These are phyloP conservation scores for Gobio gobio DNA, from an alignment of 2,113 vertebrate species.

Conservation along the genomic window DNA sequence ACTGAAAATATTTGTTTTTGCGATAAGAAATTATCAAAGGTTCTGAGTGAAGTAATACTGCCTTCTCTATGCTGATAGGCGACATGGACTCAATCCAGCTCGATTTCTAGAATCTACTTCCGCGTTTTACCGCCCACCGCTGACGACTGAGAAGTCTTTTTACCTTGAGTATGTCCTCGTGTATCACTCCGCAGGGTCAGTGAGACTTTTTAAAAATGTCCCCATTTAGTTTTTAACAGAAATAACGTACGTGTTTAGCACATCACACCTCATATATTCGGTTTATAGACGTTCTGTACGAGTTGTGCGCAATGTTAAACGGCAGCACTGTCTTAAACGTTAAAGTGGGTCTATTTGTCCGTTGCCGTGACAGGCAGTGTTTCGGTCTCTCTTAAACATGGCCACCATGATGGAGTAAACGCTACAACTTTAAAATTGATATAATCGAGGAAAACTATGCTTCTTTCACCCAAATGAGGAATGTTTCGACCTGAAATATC, in stretches of 20 bases:
- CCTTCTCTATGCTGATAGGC: background rate
- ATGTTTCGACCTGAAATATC: slow-evolving; percentile 61
- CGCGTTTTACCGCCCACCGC: slow-evolving; percentile 61
- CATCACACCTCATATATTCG: background rate
- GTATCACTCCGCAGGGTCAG: slow-evolving; percentile 78
- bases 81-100: slow-evolving; percentile 49
- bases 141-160: slow-evolving; percentile 72
- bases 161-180: slow-evolving; percentile 64
- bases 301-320: background rate
- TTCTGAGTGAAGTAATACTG: background rate
- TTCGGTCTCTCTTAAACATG: slow-evolving; percentile 83
- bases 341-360: slow-evolving; percentile 72
- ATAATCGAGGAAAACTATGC: slow-evolving; percentile 55
- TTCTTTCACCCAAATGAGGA: slow-evolving; percentile 60
- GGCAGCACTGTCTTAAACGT: background rate
- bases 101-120: slow-evolving; percentile 57
- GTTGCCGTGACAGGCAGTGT: slow-evolving; percentile 76
- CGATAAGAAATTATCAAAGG: background rate
- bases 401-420: slow-evolving; percentile 83
- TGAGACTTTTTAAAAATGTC: slow-evolving; percentile 69
- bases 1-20: background rate
- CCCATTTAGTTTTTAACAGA: background rate
- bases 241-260: background rate
- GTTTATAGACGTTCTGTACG: background rate
- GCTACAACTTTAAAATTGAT: slow-evolving; percentile 80